A percentile compares a stretch with the other conserved stretches of the same genome.
These are phyloP conservation scores for Pandemis heparana DNA, from an alignment of 2,888 invertebrate genomes.

Conservation along the genomic window DNA sequence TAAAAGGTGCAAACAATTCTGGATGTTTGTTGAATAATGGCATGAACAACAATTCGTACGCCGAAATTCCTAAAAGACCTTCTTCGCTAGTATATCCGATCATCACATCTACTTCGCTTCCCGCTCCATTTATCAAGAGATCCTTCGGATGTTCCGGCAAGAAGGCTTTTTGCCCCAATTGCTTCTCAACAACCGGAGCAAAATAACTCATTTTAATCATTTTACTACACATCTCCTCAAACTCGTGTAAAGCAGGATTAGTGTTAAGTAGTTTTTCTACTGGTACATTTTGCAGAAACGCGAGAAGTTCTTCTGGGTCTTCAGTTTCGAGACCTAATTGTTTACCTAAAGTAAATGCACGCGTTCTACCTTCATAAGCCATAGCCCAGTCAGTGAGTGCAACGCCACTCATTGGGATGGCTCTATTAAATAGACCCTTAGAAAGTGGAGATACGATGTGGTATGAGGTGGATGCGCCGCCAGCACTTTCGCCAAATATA, in stretches of 20 bases:
- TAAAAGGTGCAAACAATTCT: constrained; percentile 62
- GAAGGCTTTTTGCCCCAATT: constrained; percentile 51
- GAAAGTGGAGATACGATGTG: constrained; percentile 66
- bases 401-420: constrained; percentile 64
- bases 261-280: constrained; percentile 48
- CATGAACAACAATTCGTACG: constrained; percentile 43
- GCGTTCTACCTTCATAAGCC: constrained; percentile 49
- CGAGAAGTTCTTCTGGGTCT: constrained; percentile 51
- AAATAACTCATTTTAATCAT: constrained; percentile 46
- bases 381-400: constrained; percentile 54
- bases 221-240: constrained; percentile 38
- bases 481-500: constrained; percentile 66
- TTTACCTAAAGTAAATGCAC: constrained; percentile 53
- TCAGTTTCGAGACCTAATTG: constrained; percentile 51
- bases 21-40: constrained; percentile 52
- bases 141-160: constrained; percentile 50
- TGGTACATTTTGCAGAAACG: constrained; percentile 54
- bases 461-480: constrained; percentile 55
- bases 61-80: constrained; percentile 63
- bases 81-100: constrained; percentile 90
- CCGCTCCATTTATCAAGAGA: constrained; percentile 69
- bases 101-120: constrained; percentile 87
- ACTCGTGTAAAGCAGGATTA: constrained; percentile 39
- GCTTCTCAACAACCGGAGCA: constrained; percentile 54
- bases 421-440: constrained; percentile 63